Evolutionary conservation across 30 jellyfish, hydroid and myxozoan genomes (phyloP), one percentile per base, ranked within the genome.

Genomic region (Aurelia sp.): DNA sequence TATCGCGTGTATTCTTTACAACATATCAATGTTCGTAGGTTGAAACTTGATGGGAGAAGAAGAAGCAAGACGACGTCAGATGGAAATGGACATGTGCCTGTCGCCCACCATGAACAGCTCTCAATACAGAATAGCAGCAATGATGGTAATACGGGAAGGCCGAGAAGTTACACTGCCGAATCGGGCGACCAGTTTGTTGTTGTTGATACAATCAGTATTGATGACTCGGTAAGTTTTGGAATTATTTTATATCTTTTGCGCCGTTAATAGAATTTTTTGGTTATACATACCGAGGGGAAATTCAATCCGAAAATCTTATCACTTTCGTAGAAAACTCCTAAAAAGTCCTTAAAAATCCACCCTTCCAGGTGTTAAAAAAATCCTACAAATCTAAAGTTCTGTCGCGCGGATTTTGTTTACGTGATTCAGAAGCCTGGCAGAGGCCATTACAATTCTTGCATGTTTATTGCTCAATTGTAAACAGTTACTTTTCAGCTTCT

Each of bases 171-270:
- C 19, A 88, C 97, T 5, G 89, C 53, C 11, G 90, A 78, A 44
- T 88, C 92, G 9, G 76, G 52, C 58, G 97, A 88, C 55, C 91
- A 79, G 74, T 88, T 78, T 78, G 77, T 88, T 72, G 50, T 79
- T 35, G 92, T 88, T 51, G 97, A 88, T 67, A 69, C 81, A 24
- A 24, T 86, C 38, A 88, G 97, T 35, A 67, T 88, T 24, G 97
- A 88, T 70, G 97, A 79, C 5, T 88, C 97, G 51, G 97, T 88
- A 78, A 87, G 96, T 76, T 13, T 19, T 3, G 16, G 3, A 48
- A 15, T 40, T 19, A 8, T 17, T 30, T 8, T 1, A 27, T 33
- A 3, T 38, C 0, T 8, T 61, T n/a, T 21, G 21, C 9, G 50
- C 50, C 10, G 0, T 38, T 38, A 4, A 4, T 4, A 38, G 50